Evolutionary conservation across 2,113 vertebrate species (phyloP), one percentile per base, ranked within the genome.

Genomic region (Plectropomus leopardus): DNA sequence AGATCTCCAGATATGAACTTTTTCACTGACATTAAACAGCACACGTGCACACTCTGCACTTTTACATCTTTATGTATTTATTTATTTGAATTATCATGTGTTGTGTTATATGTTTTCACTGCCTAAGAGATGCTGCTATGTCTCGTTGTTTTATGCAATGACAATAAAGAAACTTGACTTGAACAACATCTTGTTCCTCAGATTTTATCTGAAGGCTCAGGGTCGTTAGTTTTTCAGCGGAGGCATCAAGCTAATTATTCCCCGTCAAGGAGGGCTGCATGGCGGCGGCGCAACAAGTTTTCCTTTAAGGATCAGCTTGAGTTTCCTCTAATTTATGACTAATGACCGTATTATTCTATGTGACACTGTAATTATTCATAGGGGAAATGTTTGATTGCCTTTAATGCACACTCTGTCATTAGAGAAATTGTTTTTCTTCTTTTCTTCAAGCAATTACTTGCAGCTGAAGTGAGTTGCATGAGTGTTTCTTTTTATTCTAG

Each of bases 281-380:
- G 19, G 34, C 26, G n/a, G 28, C 57, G 30, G 23, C 61, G 54
- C 45, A 54, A 68, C 75, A 82, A 42, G 24, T 77, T 83, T 80
- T 70, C 57, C 32, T 14, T 60, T 40, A 48, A 63, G 64, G 63
- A 45, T 77, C 19, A 64, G 23, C 59, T 45, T 58, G n/a, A 51
- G 50, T 59, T 69, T 60, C 59, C 72, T 24, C 21, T 59, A 26
- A 75, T 70, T 72, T 15, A 55, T 73, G 36, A 82, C 44, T 77
- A 76, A 85, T 82, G 44, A 58, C 55, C 72, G 44, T 26, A 72
- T 78, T 72, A 74, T 79, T 79, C 30, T 30, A 19, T 68, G 59
- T 82, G 69, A 84, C 81, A 72, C 44, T 34, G 3, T 78, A 57
- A 85, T 87, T 67, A 71, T 53, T 85, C 65, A 74, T 11, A 30